Percentiles rank a stretch among this genome's conserved stretches.
Evolutionary conservation across 2,888 invertebrate species (phyloP).

Genomic region (Aproaerema taeniolella): DNA sequence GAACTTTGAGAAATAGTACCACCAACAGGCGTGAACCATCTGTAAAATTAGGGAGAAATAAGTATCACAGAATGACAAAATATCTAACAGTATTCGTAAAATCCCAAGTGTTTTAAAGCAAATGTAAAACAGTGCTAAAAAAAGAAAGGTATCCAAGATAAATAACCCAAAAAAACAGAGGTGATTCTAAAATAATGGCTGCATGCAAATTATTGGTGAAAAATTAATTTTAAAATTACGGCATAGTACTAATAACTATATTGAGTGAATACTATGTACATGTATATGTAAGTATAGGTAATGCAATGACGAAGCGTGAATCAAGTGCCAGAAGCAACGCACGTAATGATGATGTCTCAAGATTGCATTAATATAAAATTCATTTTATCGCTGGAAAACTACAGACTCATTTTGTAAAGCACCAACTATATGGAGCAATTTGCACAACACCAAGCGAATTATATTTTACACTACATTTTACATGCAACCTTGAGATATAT

Average conservation of each 20-base stretch:
- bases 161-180: no score
- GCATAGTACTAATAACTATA: no score
- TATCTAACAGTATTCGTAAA: no score
- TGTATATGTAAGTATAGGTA: no score
- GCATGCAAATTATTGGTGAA: no score
- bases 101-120: no score
- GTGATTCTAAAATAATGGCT: no score
- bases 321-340: constrained; percentile 1
- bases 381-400: constrained; percentile 3
- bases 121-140: no score
- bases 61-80: background rate
- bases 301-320: constrained; percentile 1
- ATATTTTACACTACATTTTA: constrained; percentile 11
- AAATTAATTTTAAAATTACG: no score
- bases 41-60: constrained; percentile 58
- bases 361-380: constrained; percentile 13
- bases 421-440: constrained; percentile 7
- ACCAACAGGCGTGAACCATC: constrained; percentile 97
- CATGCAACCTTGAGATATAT: background rate
- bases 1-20: constrained; percentile 98
- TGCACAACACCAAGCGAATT: constrained; percentile 13
- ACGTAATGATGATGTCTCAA: constrained; percentile 15
- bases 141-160: no score
- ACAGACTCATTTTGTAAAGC: constrained; percentile 9
- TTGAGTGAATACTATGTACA: no score